These are phyloP conservation scores for Drosophila parthenogenetica DNA, from an alignment of 2,888 invertebrate species.

Conservation along the genomic window DNA sequence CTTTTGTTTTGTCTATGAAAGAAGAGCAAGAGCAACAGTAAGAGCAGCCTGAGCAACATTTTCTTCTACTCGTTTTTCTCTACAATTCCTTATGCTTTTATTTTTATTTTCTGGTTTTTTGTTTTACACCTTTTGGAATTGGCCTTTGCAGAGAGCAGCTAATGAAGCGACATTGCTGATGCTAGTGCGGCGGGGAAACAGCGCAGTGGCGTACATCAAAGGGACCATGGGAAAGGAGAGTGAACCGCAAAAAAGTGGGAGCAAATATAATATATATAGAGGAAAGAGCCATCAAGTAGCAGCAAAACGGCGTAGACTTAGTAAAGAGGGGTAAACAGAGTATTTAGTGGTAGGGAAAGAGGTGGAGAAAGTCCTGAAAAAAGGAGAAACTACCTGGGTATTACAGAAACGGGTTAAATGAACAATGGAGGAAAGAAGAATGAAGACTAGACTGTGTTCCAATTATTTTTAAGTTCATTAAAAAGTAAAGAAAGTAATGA, in stretches of 20 bases:
- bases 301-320: not conserved
- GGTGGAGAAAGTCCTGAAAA: no score
- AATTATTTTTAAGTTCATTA: no score
- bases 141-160: conserved; percentile 72
- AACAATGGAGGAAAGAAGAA: no score
- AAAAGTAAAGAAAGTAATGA: no score
- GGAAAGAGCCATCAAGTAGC: not conserved
- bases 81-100: conserved; percentile 11
- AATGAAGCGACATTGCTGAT: conserved; percentile 75
- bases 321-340: not conserved
- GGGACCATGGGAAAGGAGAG: not conserved
- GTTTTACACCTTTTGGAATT: conserved; percentile 75
- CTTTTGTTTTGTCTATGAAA: conserved; percentile 57
- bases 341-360: no score
- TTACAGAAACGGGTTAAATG: no score
- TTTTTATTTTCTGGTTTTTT: conserved; percentile 41
- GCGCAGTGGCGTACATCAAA: conserved; percentile 40
- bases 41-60: conserved; percentile 2
- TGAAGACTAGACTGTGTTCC: no score
- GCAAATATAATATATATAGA: not conserved
- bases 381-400: no score
- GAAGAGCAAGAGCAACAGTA: conserved; percentile 12
- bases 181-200: conserved; percentile 17
- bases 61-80: conserved; percentile 8
- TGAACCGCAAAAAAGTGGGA: not conserved